Conservation (phyloP, 2,888 invertebrate genomes). For the Hedychridium roseum region DNA sequence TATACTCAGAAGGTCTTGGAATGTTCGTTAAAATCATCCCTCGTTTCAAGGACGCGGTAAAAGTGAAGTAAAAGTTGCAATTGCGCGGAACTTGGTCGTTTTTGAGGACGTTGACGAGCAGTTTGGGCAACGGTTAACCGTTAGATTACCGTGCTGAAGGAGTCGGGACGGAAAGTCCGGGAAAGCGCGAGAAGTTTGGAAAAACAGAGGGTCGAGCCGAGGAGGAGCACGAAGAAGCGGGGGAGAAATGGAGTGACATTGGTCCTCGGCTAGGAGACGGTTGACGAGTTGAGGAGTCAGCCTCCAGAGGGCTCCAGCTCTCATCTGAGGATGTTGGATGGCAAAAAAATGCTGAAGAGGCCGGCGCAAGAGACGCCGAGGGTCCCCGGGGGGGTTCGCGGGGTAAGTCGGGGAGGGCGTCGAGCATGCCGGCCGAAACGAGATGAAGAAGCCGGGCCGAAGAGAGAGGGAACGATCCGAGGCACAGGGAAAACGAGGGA, state of each 20-base stretch:
- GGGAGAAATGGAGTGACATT: neutral
- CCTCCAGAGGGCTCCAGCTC: slow-evolving; percentile 59
- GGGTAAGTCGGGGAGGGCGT: neutral
- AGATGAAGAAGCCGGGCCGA: slow-evolving; percentile 14
- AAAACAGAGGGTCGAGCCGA: no score
- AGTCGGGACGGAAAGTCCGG: no score
- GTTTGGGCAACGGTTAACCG: no score
- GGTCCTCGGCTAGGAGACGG: slow-evolving; percentile 1
- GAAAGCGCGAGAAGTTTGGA: no score
- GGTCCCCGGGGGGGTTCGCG: slow-evolving; percentile 19
- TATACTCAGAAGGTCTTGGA: no score
- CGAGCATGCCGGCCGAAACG: slow-evolving; percentile 15
- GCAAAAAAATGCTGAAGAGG: slow-evolving; percentile 35
- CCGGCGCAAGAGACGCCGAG: slow-evolving; percentile 25
- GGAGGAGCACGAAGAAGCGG: neutral
- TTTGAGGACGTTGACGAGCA: no score
- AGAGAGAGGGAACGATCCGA: slow-evolving; percentile 17
- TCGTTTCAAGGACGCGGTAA: no score
- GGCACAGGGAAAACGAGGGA: slow-evolving; percentile 26
- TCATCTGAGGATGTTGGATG: slow-evolving; percentile 37
- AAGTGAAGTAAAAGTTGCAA: no score
- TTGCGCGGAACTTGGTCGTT: no score
- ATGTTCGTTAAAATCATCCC: no score
- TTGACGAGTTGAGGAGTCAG: slow-evolving; percentile 14
- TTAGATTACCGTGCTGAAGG: no score